Conservation (phyloP, 2,888 invertebrate genomes). For the Trichogramma dendrolimi region DNA sequence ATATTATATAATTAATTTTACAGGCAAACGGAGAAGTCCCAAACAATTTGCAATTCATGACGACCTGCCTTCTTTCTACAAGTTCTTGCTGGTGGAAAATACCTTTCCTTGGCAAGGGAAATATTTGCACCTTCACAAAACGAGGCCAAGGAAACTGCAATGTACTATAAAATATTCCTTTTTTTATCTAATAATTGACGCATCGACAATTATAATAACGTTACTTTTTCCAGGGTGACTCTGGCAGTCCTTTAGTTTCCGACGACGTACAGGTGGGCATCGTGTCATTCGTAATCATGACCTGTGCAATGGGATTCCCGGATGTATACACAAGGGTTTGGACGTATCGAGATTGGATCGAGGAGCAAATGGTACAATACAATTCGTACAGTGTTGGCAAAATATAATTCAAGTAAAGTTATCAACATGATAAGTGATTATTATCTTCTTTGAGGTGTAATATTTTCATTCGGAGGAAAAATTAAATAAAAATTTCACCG, state of each 20-base stretch:
- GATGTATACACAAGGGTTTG: slow-evolving; percentile 36
- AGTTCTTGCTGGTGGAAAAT: background rate
- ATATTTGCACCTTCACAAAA: slow-evolving; percentile 43
- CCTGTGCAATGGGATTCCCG: slow-evolving; percentile 35
- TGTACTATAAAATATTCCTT: slow-evolving; percentile 32
- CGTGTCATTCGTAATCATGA: slow-evolving; percentile 35
- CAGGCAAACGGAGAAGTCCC: background rate
- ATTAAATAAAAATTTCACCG: no score
- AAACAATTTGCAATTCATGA: background rate
- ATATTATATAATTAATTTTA: background rate
- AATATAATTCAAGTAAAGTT: no score
- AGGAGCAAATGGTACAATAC: background rate
- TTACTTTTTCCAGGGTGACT: slow-evolving; percentile 25
- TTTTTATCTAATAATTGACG: no score
- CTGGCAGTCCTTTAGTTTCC: slow-evolving; percentile 35
- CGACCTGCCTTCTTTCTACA: background rate
- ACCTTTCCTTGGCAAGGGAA: background rate
- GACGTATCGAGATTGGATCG: slow-evolving; percentile 32
- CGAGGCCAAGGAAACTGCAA: slow-evolving; percentile 43
- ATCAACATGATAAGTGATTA: no score
- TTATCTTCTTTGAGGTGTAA: no score
- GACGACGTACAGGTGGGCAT: slow-evolving; percentile 37
- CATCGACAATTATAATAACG: no score
- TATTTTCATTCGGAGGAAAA: no score
- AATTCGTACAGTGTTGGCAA: no score